Conservation (phyloP, 2,888 invertebrate genomes). For the Buathra laborator region DNA sequence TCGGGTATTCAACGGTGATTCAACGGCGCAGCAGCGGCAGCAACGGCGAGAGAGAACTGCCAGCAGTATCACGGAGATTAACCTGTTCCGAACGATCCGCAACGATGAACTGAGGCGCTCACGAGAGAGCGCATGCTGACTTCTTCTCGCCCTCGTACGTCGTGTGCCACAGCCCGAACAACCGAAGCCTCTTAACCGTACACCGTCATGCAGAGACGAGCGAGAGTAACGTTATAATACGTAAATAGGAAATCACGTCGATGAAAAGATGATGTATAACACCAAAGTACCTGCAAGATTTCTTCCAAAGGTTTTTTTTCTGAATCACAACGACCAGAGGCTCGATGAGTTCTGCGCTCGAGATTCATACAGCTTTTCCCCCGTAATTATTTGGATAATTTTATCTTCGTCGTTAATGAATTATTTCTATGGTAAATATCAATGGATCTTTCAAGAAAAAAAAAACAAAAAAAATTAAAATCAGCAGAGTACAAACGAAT, state of each 20-base stretch:
- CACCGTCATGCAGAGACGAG: constrained; percentile 26
- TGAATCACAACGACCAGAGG: not conserved
- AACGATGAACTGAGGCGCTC: constrained; percentile 19
- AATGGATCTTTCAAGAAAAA: not conserved
- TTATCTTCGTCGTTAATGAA: too few species aligned
- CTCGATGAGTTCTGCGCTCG: not conserved
- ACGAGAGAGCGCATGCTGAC: constrained; percentile 13
- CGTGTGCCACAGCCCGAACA: constrained; percentile 13
- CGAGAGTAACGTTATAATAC: constrained; percentile 35
- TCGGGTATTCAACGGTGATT: constrained; percentile 59
- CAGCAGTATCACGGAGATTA: constrained; percentile 76
- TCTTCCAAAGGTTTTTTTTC: not conserved
- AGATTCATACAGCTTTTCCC: too few species aligned
- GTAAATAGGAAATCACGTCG: constrained; percentile 1
- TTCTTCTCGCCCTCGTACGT: constrained; percentile 44
- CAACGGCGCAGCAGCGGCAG: constrained; percentile 15
- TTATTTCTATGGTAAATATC: not conserved
- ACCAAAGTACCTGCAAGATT: constrained; percentile 1
- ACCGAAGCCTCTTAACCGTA: constrained; percentile 7
- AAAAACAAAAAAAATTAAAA: not conserved
- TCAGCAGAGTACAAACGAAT: constrained; percentile 29
- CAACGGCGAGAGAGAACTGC: constrained; percentile 23
- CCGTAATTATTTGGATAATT: too few species aligned
- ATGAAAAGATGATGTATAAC: constrained; percentile 28
- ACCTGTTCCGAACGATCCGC: constrained; percentile 76